phyloP scores from a whole-genome alignment of 2,888 invertebrate species.

The Nezara viridula region DNA sequence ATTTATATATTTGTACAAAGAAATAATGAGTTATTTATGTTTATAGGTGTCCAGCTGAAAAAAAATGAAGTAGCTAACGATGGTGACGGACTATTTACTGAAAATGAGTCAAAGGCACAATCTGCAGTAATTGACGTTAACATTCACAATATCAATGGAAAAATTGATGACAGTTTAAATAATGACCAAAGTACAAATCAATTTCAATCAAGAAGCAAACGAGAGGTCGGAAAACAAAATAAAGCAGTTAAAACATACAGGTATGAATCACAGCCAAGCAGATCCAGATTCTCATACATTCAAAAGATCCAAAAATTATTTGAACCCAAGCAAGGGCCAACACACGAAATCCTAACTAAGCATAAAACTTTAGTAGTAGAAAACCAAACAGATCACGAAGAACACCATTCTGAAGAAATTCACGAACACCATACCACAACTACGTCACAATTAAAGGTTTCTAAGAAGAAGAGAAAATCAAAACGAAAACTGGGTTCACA shows the following conservation, averaged over 20 bases:
- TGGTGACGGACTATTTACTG: neutral
- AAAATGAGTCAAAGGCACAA: neutral
- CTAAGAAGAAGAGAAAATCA: neutral
- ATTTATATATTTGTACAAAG: neutral
- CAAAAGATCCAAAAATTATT: neutral
- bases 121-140: neutral
- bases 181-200: no score
- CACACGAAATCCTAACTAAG: neutral
- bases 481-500: neutral
- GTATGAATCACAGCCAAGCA: neutral
- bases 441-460: neutral
- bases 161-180: neutral
- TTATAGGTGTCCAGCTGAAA: neutral
- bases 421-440: slow-evolving; percentile 3
- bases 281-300: slow-evolving; percentile 46
- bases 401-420: slow-evolving; percentile 2
- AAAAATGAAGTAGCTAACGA: neutral
- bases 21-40: neutral
- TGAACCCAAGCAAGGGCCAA: neutral
- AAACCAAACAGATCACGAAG: neutral
- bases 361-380: neutral
- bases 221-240: neutral
- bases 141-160: neutral
- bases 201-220: neutral
- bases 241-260: slow-evolving; percentile 9